Base-by-base conservation (phyloP, 2,113 vertebrate genomes). In the Cavia aperea region DNA sequence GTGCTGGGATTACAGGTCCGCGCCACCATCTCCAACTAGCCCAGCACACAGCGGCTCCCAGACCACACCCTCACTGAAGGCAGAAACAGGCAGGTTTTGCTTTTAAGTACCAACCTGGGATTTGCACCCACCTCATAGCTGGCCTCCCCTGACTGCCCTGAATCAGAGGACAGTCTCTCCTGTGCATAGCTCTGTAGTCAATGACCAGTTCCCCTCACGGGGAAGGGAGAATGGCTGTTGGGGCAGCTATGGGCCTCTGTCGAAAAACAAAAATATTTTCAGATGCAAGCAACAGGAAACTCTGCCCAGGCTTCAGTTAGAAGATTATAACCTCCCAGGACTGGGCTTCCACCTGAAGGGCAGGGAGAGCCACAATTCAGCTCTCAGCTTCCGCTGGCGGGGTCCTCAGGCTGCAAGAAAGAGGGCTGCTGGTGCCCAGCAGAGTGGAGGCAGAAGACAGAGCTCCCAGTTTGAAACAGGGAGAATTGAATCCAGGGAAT, bases 41-140 rank as follows among this genome's bases (percentile, higher is more conserved):
- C 23, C 14, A 49, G 16, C 16, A 2, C 10, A 1, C 39, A 1
- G 1, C 0, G 58, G 51, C 75, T 54, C 66, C n/a, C 5, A 11
- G 9, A 14, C 77, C 31, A 19, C 78, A 62, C 60, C 54, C 63
- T 60, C 77, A 54, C 43, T 90, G 56, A 70, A 60, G 63, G 58
- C 2, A 2, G 56, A 63, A n/a, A 49, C 24, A 43, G 43, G 24
- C 21, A 7, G 1, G 7, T 33, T 51, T 79, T 82, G 49, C 73
- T 75, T 23, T 75, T 68, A 63, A 79, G n/a, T 77, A 43, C 33
- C 83, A 66, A 21, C 78, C 70, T 39, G 46, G 43, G 75, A 77
- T 93, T 21, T 81, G 36, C 26, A 24, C 6, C 12, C 29, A 9
- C 56, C 65, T 85, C 51, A 12, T 39, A 12, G 29, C 2, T 33